phyloP scores from a whole-genome alignment of 1,140 invertebrate genomes.

The Lamellibrachia luymesi region DNA sequence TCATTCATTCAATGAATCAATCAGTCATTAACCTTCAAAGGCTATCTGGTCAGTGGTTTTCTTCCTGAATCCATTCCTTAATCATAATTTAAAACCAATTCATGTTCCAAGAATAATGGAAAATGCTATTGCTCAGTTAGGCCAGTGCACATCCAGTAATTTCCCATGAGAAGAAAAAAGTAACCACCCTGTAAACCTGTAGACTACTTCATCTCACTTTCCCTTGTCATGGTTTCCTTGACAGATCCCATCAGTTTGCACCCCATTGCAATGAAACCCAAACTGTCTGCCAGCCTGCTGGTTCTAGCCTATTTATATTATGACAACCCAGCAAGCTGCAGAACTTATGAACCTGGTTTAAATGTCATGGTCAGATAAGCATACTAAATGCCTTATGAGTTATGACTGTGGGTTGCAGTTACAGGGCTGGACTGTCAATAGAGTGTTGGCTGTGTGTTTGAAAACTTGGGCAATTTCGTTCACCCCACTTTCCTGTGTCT shows the following conservation, averaged over 20 bases:
- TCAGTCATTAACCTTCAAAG: neutral
- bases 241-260: neutral
- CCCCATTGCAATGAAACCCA: neutral
- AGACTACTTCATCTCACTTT: neutral
- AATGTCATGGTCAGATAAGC: neutral
- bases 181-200: neutral
- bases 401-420: neutral
- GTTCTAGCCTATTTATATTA: neutral
- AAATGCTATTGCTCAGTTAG: neutral
- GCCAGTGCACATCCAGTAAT: neutral
- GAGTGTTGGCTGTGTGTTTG: too few relatives aligned
- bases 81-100: neutral
- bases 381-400: neutral
- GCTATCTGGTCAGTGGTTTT: too few relatives aligned
- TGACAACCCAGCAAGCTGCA: neutral
- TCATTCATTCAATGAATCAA: neutral
- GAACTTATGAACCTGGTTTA: neutral
- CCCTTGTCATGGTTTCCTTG: neutral
- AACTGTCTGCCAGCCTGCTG: neutral
- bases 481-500: too few relatives aligned
- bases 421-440: too few relatives aligned
- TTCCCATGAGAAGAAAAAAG: neutral
- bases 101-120: neutral
- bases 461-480: too few relatives aligned
- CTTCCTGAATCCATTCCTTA: too few relatives aligned